Base-by-base conservation (phyloP, 2,113 vertebrate genomes). In the Hepsetus odoe region DNA sequence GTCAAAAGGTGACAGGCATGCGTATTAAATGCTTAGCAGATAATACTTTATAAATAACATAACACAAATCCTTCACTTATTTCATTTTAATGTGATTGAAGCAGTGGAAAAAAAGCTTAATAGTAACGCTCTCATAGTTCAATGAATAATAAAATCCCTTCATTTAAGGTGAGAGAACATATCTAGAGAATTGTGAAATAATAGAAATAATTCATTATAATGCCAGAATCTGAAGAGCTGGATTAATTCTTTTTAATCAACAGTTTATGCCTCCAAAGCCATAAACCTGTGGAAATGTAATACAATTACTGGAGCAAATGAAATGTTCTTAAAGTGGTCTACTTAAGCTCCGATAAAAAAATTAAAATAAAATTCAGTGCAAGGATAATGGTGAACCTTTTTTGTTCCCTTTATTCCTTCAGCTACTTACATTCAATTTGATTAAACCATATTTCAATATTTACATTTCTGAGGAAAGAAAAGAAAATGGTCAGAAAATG, bases 301-400 rank as follows among this genome's bases (percentile, higher is more conserved):
- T 79, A 83, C 79, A 88, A 89, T 90, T 89, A 86, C 79, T 80
- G 66, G 77, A 75, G 79, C 67, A 82, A 91, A 90, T 91, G 68
- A 88, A 88, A 88, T 87, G 62, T 88, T 88, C 83, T 79, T 85
- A 84, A 71, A 81, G 70, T 59, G 62, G 4, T 22, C 83, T 72
- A 80, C 77, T 85, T 86, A 81, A 86, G 82, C 80, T 79, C 59
- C 74, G 82, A 89, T 86, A 83, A 86, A 88, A 89, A 20, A 5
- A 38, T 38, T 5, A 5, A 38, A 5, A 38, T n/a, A n/a, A n/a
- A 80, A 84, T 82, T 72, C 49, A 85, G 75, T 84, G 64, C 69
- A 46, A 67, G 75, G 74, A 75, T 85, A 86, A 89, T 71, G 32
- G 68, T 13, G 7, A 22, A 46, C 53, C 58, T 71, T 74, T 86